Evolutionary conservation across 1,140 invertebrate genomes (phyloP).

Genomic region (Elymnias hypermnestra): DNA sequence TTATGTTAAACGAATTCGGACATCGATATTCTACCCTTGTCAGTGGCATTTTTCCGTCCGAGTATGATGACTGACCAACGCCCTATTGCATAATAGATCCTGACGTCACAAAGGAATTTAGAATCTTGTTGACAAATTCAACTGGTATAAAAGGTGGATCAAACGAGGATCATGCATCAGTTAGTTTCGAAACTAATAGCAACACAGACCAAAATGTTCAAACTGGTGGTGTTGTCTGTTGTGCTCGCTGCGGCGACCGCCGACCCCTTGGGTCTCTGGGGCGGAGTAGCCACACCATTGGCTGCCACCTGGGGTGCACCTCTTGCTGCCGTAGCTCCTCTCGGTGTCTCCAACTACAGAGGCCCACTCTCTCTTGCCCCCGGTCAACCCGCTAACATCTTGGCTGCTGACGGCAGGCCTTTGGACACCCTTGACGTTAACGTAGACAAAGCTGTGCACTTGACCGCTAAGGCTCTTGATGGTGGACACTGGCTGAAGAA

Average conservation of each 20-base stretch:
- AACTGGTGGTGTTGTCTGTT: too few relatives aligned
- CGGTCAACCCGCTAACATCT: slow-evolving; percentile 60
- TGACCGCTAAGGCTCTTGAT: slow-evolving; percentile 52
- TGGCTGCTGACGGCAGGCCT: slow-evolving; percentile 66
- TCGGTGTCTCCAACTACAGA: slow-evolving; percentile 50
- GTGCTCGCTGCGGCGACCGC: slow-evolving; percentile 64
- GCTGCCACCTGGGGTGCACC: slow-evolving; percentile 16
- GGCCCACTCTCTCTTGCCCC: slow-evolving; percentile 54
- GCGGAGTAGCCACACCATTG: slow-evolving; percentile 3
- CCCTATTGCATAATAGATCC: slow-evolving; percentile 44
- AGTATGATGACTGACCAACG: slow-evolving; percentile 43
- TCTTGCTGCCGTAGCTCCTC: slow-evolving; percentile 15
- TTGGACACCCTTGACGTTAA: slow-evolving; percentile 68
- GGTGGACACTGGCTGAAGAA: slow-evolving; percentile 49
- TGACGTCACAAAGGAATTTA: slow-evolving; percentile 53
- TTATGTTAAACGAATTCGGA: not conserved
- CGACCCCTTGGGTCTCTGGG: slow-evolving; percentile 25
- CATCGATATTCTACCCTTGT: slow-evolving; percentile 1
- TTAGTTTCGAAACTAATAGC: slow-evolving; percentile 41
- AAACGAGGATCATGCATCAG: slow-evolving; percentile 30
- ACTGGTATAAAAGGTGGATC: slow-evolving; percentile 50
- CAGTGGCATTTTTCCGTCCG: slow-evolving; percentile 37
- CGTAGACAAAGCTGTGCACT: slow-evolving; percentile 65
- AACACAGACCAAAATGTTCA: slow-evolving; percentile 76
- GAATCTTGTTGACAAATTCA: slow-evolving; percentile 40